Percentiles rank a stretch among this genome's conserved stretches.
These are phyloP conservation scores for Anguilla pacifica DNA, from an alignment of 2,797 vertebrate genomes.

Conservation along the genomic window DNA sequence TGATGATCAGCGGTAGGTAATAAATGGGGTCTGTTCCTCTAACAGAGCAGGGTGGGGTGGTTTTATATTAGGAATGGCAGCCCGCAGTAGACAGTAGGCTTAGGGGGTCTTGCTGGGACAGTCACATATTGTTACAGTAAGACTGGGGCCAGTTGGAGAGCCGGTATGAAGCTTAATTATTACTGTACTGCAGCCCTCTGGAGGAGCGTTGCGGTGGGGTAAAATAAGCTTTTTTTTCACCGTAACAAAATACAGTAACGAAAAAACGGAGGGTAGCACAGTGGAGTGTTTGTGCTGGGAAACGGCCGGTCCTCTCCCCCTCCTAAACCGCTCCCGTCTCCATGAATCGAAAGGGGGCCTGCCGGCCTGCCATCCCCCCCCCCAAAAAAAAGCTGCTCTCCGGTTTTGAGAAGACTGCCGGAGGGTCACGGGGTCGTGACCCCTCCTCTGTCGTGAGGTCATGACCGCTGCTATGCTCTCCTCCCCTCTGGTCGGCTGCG, in stretches of 20 bases:
- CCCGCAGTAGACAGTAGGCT: constrained; percentile 65
- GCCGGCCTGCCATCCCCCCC: background rate
- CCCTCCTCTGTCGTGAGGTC: background rate
- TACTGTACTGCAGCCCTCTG: constrained; percentile 72
- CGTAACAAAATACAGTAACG: constrained; percentile 13
- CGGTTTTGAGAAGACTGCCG: background rate
- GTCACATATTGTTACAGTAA: constrained; percentile 66
- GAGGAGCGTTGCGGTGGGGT: constrained; percentile 8
- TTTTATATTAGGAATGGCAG: constrained; percentile 67
- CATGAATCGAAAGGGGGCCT: constrained; percentile 21
- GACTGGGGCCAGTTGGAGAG: constrained; percentile 54
- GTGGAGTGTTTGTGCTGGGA: constrained; percentile 13
- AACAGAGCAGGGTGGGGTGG: constrained; percentile 55
- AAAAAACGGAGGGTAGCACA: constrained; percentile 3
- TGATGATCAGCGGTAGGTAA: constrained; percentile 61
- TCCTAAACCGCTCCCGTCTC: constrained; percentile 19
- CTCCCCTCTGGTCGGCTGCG: background rate
- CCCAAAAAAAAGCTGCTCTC: constrained; percentile 10
- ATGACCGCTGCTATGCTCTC: background rate
- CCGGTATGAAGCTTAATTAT: constrained; percentile 70
- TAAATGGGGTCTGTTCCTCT: constrained; percentile 58
- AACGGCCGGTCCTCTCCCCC: background rate
- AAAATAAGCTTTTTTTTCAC: background rate
- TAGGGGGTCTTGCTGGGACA: constrained; percentile 66
- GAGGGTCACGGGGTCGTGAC: background rate